Percentiles rank a stretch among this genome's conserved stretches.
Evolutionary conservation across 2,113 vertebrate genomes (phyloP).

Genomic region (Halcyon senegalensis): DNA sequence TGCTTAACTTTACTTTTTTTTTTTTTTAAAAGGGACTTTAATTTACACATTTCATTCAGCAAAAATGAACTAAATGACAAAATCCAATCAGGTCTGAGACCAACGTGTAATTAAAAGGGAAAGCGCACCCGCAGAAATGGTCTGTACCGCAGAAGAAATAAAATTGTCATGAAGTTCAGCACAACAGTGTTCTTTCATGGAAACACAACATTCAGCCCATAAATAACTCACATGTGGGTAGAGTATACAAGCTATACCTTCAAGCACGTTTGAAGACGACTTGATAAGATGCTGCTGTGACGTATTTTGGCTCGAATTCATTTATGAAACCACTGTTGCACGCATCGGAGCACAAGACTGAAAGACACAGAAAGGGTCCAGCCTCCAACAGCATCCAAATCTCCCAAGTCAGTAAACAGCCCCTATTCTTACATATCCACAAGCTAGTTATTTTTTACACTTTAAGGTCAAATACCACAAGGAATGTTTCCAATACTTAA

Average conservation of each 20-base stretch:
- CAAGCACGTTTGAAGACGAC: background rate
- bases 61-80: background rate
- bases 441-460: background rate
- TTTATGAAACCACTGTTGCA: background rate
- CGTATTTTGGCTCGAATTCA: background rate
- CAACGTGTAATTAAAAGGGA: background rate
- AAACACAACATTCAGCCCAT: background rate
- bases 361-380: background rate
- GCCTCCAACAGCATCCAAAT: background rate
- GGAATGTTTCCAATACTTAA: background rate
- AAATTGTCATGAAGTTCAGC: background rate
- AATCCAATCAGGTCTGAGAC: background rate
- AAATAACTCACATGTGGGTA: background rate
- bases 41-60: background rate
- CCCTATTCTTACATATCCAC: background rate
- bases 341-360: background rate
- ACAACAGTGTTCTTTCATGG: background rate
- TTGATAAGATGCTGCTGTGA: background rate
- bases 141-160: background rate
- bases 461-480: background rate
- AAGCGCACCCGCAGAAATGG: background rate
- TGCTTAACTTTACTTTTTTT: background rate
- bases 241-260: background rate
- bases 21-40: background rate
- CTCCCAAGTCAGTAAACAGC: background rate